phyloP scores from a whole-genome alignment of 2,113 vertebrate species.

The Corvus moneduloides region DNA sequence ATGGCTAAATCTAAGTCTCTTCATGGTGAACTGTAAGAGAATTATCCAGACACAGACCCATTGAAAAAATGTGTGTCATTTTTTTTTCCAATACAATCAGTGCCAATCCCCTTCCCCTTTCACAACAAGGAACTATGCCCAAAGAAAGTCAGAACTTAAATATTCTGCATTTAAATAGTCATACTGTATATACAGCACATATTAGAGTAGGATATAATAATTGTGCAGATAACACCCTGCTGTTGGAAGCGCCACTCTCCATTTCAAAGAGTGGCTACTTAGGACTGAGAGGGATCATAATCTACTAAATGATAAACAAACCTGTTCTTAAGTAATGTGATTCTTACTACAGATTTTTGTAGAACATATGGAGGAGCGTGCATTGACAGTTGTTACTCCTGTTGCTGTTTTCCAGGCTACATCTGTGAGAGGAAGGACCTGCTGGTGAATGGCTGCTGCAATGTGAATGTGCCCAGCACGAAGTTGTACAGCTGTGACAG shows the following conservation, averaged over 20 bases:
- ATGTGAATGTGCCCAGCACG: conserved; percentile 75
- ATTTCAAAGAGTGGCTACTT: not conserved
- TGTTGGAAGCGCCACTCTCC: not conserved
- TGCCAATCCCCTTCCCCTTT: not conserved
- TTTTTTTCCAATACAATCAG: not conserved
- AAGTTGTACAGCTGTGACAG: conserved; percentile 87
- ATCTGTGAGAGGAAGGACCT: conserved; percentile 93
- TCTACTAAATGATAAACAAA: not conserved
- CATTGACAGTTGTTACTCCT: not conserved
- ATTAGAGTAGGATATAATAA: not conserved
- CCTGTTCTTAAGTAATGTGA: not conserved
- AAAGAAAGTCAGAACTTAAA: not conserved
- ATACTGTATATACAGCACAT: not conserved
- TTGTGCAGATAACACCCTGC: not conserved
- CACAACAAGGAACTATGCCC: not conserved
- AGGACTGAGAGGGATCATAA: not conserved
- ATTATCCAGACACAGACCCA: not conserved
- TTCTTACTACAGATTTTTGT: not conserved
- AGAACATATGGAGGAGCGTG: accelerated
- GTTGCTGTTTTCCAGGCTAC: conserved; percentile 80
- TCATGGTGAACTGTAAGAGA: not conserved
- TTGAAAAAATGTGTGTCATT: accelerated
- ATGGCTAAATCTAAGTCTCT: not conserved
- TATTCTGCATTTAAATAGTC: not conserved
- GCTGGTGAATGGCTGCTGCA: conserved; percentile 91